Percentiles rank a stretch among this genome's conserved stretches.
Conservation (phyloP, 1,140 invertebrate species). For the Diabrotica undecimpunctata region DNA sequence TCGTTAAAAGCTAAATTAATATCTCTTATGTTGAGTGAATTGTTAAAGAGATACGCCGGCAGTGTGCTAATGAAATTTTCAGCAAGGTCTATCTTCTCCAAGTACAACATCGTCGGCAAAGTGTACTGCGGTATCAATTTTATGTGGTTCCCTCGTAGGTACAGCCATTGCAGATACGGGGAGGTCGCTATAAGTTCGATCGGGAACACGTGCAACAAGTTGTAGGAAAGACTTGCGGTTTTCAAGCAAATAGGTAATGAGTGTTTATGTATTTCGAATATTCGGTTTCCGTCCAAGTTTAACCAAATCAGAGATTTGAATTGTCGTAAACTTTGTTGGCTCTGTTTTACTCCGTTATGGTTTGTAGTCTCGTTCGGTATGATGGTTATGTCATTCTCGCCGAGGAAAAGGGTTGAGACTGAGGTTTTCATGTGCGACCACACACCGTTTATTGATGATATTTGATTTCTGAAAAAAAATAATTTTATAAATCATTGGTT, state of each 20-base stretch:
- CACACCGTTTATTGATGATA: conserved; percentile 61
- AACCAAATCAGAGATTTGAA: conserved; percentile 65
- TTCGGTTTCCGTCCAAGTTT: conserved; percentile 71
- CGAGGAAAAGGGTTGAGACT: conserved; percentile 72
- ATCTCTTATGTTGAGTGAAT: conserved; percentile 70
- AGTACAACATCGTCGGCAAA: conserved; percentile 57
- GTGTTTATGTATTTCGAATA: conserved; percentile 57
- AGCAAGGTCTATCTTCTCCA: conserved; percentile 81
- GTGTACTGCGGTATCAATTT: conserved; percentile 60
- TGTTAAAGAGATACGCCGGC: conserved; percentile 60
- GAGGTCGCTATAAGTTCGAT: conserved; percentile 58
- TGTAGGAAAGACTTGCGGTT: conserved; percentile 71
- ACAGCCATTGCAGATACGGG: conserved; percentile 68
- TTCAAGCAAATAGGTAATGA: conserved; percentile 63
- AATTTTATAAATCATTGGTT: background rate
- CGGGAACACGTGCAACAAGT: conserved; percentile 66
- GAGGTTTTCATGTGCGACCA: conserved; percentile 74
- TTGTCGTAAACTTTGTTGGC: conserved; percentile 50
- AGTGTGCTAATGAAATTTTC: conserved; percentile 71
- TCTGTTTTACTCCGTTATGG: conserved; percentile 17
- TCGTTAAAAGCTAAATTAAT: conserved; percentile 78
- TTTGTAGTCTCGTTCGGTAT: conserved; percentile 47
- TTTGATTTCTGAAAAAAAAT: conserved; percentile 59
- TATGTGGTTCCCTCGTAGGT: conserved; percentile 76
- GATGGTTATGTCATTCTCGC: conserved; percentile 74